Evolutionary conservation across 2,888 invertebrate species (phyloP).

Genomic region (Celastrina argiolus): DNA sequence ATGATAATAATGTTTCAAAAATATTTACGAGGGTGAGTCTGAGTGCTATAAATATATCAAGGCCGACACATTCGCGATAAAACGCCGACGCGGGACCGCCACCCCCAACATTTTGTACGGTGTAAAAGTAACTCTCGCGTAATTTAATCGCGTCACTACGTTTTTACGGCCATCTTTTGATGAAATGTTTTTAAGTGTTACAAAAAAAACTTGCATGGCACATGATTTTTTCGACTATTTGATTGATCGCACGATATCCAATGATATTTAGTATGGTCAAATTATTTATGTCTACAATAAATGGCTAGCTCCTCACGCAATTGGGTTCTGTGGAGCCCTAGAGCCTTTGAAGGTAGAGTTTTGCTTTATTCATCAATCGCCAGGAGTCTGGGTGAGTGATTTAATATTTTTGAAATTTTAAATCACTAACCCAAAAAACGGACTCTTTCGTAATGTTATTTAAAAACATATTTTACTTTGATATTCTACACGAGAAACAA

Average conservation of each 20-base stretch:
- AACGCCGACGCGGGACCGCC: constrained; percentile 54
- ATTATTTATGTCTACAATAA: neutral
- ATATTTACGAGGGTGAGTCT: constrained; percentile 57
- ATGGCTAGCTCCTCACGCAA: neutral
- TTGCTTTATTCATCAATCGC: neutral
- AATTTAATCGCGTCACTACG: constrained; percentile 52
- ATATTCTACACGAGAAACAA: neutral
- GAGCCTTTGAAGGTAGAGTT: neutral
- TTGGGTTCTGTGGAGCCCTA: neutral
- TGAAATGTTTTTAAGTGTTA: constrained; percentile 14
- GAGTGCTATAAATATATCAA: constrained; percentile 57
- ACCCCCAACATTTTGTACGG: constrained; percentile 42
- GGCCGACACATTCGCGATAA: constrained; percentile 67
- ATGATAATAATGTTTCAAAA: constrained; percentile 62
- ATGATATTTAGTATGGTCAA: no score
- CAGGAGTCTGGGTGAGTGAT: no score
- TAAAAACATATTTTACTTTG: neutral
- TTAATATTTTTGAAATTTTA: no score
- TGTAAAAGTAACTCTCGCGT: constrained; percentile 56
- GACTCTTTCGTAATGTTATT: neutral
- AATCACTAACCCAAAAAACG: no score
- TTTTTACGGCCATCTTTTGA: constrained; percentile 32
- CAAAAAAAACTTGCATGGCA: neutral
- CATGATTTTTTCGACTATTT: no score
- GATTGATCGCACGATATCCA: no score